Percentiles rank a stretch among this genome's conserved stretches.
Conservation (phyloP, 2,797 vertebrate species). For the Holocentrus rufus region DNA sequence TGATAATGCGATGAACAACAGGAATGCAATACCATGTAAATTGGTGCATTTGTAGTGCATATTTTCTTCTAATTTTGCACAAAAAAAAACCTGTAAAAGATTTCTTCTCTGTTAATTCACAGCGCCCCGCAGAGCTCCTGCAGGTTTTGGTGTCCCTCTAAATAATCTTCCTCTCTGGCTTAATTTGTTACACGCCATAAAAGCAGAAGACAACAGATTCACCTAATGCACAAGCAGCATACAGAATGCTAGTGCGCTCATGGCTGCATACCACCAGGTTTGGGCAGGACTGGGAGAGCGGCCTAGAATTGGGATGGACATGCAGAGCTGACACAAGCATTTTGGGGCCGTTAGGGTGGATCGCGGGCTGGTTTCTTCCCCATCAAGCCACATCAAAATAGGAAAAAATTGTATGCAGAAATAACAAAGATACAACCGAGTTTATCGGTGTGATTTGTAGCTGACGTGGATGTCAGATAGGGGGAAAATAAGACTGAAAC, state of each 20-base stretch:
- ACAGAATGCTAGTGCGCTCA: conserved; percentile 14
- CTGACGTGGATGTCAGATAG: not conserved
- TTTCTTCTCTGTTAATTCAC: conserved; percentile 39
- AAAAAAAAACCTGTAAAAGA: conserved; percentile 44
- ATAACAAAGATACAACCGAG: not conserved
- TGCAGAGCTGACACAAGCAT: conserved; percentile 47
- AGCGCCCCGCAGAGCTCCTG: conserved; percentile 49
- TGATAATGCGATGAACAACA: conserved; percentile 44
- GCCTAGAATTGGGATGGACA: conserved; percentile 16
- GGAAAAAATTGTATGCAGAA: not conserved
- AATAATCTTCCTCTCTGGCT: conserved; percentile 43
- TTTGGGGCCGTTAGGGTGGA: conserved; percentile 18
- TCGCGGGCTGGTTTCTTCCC: not conserved
- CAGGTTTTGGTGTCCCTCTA: conserved; percentile 51
- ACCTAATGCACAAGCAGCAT: conserved; percentile 32
- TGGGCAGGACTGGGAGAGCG: conserved; percentile 28
- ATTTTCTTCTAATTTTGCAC: conserved; percentile 29
- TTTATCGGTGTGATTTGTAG: not conserved
- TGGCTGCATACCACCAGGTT: conserved; percentile 26
- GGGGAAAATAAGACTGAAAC: not conserved
- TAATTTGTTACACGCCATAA: conserved; percentile 58
- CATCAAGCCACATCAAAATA: not conserved
- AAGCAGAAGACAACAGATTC: conserved; percentile 37
- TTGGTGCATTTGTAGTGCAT: conserved; percentile 40
- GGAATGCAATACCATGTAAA: conserved; percentile 47